Evolutionary conservation across 2,797 vertebrate genomes (phyloP).

Genomic region (Tiaroga cobitis): DNA sequence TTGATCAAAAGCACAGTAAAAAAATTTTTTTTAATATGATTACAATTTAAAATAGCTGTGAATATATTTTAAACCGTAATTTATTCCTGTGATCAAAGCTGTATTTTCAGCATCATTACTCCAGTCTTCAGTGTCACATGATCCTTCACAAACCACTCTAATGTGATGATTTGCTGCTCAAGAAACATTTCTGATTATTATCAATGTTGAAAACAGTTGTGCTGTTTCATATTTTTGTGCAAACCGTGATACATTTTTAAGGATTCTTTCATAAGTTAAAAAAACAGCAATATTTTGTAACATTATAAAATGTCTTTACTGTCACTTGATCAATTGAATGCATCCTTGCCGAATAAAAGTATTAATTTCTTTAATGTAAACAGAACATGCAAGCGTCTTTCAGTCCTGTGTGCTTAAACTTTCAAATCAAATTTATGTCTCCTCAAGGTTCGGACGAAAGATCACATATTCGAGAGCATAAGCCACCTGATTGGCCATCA

Average conservation of each 20-base stretch:
- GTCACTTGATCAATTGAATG: background rate
- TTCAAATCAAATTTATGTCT: conserved; percentile 10
- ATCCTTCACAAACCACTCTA: conserved; percentile 2
- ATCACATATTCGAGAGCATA: conserved; percentile 97
- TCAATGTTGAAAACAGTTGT: background rate
- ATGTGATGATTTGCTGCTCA: no score
- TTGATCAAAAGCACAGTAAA: background rate
- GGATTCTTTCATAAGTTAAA: background rate
- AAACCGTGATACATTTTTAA: background rate
- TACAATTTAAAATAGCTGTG: background rate
- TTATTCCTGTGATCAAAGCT: background rate
- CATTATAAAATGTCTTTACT: background rate
- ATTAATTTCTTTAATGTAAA: background rate
- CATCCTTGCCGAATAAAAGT: background rate
- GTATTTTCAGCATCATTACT: background rate
- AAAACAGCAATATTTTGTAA: no score
- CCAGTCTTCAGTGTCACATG: background rate
- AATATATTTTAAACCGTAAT: background rate
- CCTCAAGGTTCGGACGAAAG: conserved; percentile 93
- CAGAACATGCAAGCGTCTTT: background rate
- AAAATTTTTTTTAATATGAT: background rate
- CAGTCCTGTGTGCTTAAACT: background rate
- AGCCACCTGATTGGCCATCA: conserved; percentile 96
- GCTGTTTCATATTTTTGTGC: background rate
- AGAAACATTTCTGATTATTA: no score